Evolutionary conservation across 2,888 invertebrate species (phyloP).

Genomic region (Phortica okadai): DNA sequence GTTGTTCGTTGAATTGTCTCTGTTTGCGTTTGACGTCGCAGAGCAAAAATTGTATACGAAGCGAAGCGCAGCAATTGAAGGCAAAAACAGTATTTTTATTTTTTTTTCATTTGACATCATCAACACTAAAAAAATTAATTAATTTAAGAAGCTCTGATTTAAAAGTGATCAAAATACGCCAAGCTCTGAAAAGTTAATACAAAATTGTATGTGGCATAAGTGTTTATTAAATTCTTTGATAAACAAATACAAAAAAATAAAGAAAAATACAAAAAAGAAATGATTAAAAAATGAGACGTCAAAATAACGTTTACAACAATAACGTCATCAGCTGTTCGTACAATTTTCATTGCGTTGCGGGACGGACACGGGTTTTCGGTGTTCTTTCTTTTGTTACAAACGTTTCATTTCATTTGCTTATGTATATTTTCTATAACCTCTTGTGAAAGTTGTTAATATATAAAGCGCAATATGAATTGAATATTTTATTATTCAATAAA

Average conservation of each 20-base stretch:
- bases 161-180: background rate
- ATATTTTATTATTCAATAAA: background rate
- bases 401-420: no score
- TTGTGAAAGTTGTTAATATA: background rate
- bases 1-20: conserved; percentile 32
- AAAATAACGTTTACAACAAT: background rate
- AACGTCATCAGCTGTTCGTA: background rate
- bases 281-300: background rate
- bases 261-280: no score
- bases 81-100: conserved; percentile 63
- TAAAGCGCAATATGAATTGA: background rate
- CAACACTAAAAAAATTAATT: conserved; percentile 66
- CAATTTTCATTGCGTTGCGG: no score
- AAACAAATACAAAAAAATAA: no score
- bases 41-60: conserved; percentile 43
- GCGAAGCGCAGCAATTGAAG: conserved; percentile 43
- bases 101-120: conserved; percentile 72
- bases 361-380: no score
- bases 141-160: conserved; percentile 24
- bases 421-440: no score
- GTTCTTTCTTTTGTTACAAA: no score
- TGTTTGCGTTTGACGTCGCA: conserved; percentile 42
- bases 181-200: no score
- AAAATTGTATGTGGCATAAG: no score
- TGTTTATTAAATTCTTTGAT: no score